Percentiles rank a stretch among this genome's conserved stretches.
Conservation (phyloP, 2,113 vertebrate genomes). For the Lophius piscatorius region DNA sequence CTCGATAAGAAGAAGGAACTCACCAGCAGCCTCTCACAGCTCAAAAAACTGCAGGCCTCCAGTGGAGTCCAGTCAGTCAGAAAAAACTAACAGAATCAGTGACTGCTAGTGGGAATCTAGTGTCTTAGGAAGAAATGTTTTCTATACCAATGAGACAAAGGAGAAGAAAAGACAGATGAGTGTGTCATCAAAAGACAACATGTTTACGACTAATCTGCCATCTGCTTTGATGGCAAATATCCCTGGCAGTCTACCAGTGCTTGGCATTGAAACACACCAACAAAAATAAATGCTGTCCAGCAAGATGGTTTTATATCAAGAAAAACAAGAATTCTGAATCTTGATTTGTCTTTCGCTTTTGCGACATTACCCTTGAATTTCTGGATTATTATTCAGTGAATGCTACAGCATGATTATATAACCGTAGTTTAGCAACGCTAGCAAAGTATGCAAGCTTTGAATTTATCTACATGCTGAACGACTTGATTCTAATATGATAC, state of each 20-base stretch:
- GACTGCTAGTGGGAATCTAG: constrained; percentile 31
- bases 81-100: constrained; percentile 15
- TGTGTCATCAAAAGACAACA: constrained; percentile 18
- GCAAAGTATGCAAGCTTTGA: background rate
- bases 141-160: constrained; percentile 16
- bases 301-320: background rate
- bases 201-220: constrained; percentile 36
- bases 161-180: constrained; percentile 23
- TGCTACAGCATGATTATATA: background rate
- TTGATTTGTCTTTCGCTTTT: constrained; percentile 5
- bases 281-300: background rate
- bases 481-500: too few relatives aligned
- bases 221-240: constrained; percentile 23
- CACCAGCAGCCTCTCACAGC: constrained; percentile 45
- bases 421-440: background rate
- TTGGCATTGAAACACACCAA: constrained; percentile 2
- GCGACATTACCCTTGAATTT: background rate
- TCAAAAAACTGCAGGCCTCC: constrained; percentile 47
- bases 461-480: background rate
- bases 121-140: constrained; percentile 33
- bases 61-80: constrained; percentile 39
- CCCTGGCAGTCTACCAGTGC: constrained; percentile 2
- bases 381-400: background rate
- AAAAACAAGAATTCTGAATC: background rate
- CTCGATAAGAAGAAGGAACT: constrained; percentile 63